These are phyloP conservation scores for Heliangelus exortis DNA, from an alignment of 2,797 vertebrate genomes.

Conservation along the genomic window DNA sequence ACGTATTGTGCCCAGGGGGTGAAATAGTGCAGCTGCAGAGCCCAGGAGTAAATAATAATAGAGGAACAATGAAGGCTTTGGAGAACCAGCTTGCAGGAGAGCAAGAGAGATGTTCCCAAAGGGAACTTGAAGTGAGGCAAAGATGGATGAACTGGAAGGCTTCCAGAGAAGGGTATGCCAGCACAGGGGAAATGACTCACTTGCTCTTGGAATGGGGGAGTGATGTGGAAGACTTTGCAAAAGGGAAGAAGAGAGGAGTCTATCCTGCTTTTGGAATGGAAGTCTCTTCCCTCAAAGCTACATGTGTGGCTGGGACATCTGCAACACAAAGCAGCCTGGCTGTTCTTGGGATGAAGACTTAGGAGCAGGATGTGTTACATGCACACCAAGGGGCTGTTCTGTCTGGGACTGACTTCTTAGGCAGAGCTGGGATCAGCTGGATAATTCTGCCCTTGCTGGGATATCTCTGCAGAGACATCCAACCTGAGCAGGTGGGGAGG, in stretches of 20 bases:
- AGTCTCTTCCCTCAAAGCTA: neutral
- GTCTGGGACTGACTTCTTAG: neutral
- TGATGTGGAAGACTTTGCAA: neutral
- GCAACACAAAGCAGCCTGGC: neutral
- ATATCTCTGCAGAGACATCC: neutral
- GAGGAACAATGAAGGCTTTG: neutral
- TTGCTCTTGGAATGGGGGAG: neutral
- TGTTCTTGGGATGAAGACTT: neutral
- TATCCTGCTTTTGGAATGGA: neutral
- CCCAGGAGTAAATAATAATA: neutral
- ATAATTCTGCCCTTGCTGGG: neutral
- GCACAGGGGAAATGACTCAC: neutral
- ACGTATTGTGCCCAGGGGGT: neutral
- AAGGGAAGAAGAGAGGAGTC: neutral
- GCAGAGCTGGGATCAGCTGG: neutral
- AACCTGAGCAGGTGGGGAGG: neutral
- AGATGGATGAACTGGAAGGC: neutral
- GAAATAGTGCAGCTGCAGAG: neutral
- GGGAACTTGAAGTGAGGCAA: neutral
- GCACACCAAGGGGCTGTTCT: neutral
- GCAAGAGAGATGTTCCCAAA: neutral
- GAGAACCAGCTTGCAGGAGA: neutral
- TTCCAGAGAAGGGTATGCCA: neutral
- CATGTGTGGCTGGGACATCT: neutral
- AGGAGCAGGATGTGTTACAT: fast-evolving